These are phyloP conservation scores for Cryptus armator DNA, from an alignment of 2,888 invertebrate genomes.

Conservation along the genomic window DNA sequence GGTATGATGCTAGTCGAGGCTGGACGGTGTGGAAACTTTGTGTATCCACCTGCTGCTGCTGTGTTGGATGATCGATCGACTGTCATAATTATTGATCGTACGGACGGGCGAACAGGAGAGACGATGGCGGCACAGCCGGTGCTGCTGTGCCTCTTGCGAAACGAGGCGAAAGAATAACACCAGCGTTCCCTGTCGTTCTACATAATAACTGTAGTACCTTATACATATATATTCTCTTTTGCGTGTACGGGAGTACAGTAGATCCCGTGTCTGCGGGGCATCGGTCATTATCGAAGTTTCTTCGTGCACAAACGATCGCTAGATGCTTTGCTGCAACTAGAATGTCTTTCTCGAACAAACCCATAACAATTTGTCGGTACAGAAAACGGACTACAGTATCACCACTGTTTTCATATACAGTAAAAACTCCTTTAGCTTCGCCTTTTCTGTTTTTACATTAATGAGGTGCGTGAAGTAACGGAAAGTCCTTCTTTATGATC, in stretches of 20 bases:
- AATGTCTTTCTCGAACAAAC: neutral
- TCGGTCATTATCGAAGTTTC: slow-evolving; percentile 14
- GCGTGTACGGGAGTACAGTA: too few relatives aligned
- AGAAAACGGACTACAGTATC: neutral
- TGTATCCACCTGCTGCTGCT: slow-evolving; percentile 54
- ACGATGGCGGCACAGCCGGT: slow-evolving; percentile 49
- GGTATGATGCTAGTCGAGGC: neutral
- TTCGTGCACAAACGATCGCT: slow-evolving; percentile 1
- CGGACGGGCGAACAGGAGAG: slow-evolving; percentile 27
- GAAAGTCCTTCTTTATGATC: too few relatives aligned
- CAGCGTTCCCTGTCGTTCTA: neutral
- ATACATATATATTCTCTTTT: neutral
- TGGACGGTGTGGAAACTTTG: slow-evolving; percentile 29
- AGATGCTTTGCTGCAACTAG: neutral
- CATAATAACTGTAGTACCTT: slow-evolving; percentile 22
- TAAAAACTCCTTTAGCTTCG: neutral
- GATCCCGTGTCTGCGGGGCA: neutral
- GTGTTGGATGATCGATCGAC: slow-evolving; percentile 65
- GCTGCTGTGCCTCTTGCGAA: slow-evolving; percentile 36
- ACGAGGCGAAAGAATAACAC: slow-evolving; percentile 32
- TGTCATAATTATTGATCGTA: slow-evolving; percentile 69
- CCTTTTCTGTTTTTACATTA: too few relatives aligned
- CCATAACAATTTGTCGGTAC: neutral
- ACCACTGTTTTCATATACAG: neutral
- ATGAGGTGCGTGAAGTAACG: too few relatives aligned